phyloP scores from a whole-genome alignment of 2,888 invertebrate genomes.

The Melinaea marsaeus region DNA sequence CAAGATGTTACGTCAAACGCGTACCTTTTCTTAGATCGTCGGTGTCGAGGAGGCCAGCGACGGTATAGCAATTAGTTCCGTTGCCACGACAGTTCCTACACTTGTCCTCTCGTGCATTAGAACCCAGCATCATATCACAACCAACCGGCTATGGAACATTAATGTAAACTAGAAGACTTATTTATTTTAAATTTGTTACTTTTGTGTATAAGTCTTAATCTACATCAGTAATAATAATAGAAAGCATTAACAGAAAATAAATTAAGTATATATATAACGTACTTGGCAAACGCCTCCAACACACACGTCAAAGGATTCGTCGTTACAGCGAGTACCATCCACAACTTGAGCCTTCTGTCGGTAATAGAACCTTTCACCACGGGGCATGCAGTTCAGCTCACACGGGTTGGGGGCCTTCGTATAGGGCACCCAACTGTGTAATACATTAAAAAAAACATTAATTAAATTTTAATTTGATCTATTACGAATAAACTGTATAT shows the following conservation, averaged over 20 bases:
- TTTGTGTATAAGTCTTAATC: too few species aligned
- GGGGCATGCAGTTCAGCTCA: slow-evolving; percentile 97
- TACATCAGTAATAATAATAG: neutral
- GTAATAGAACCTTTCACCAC: slow-evolving; percentile 93
- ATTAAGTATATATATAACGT: slow-evolving; percentile 26
- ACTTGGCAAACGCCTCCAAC: slow-evolving; percentile 96
- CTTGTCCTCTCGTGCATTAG: slow-evolving; percentile 89
- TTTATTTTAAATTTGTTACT: too few species aligned
- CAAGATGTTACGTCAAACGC: slow-evolving; percentile 25
- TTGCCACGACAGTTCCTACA: slow-evolving; percentile 96
- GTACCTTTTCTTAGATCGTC: slow-evolving; percentile 86
- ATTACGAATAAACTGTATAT: too few species aligned
- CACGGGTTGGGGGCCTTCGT: slow-evolving; percentile 93
- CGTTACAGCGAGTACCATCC: slow-evolving; percentile 90
- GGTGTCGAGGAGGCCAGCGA: slow-evolving; percentile 82
- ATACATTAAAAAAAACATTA: slow-evolving; percentile 1
- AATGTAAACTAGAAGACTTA: neutral
- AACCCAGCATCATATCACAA: slow-evolving; percentile 96
- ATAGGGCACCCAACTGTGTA: slow-evolving; percentile 89
- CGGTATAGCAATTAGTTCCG: slow-evolving; percentile 90
- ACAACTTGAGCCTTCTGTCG: slow-evolving; percentile 88
- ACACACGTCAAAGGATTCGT: slow-evolving; percentile 93
- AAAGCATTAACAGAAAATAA: slow-evolving; percentile 3
- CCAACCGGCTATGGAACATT: slow-evolving; percentile 84
- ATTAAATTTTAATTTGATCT: too few species aligned